phyloP scores from a whole-genome alignment of 2,888 invertebrate genomes.

The Cephus rjabovi region DNA sequence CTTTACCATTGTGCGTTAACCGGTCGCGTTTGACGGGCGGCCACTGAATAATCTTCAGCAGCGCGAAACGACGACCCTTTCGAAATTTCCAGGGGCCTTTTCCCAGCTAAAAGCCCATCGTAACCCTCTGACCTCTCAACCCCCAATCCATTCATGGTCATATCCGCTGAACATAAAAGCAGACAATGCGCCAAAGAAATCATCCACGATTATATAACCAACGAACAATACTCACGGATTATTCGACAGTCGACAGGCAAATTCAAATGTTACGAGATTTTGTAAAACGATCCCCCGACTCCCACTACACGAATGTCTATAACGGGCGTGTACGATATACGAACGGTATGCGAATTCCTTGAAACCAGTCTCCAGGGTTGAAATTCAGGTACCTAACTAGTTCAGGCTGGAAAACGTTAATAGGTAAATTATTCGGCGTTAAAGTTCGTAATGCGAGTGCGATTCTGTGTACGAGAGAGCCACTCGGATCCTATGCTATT shows the following conservation, averaged over 20 bases:
- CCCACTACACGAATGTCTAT: background rate
- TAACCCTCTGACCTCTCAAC: background rate
- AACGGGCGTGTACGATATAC: background rate
- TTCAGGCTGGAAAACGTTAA: slow-evolving; percentile 49
- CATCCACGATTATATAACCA: background rate
- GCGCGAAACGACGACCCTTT: background rate
- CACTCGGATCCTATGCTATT: slow-evolving; percentile 57
- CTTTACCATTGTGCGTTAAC: slow-evolving; percentile 39
- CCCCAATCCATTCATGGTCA: background rate
- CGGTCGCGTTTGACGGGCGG: slow-evolving; percentile 25
- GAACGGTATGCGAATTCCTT: background rate
- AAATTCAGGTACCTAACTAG: background rate
- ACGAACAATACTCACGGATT: background rate
- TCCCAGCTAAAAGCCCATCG: background rate
- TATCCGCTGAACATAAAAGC: background rate
- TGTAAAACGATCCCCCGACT: background rate
- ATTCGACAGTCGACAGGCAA: background rate
- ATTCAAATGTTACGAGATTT: background rate
- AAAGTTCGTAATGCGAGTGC: slow-evolving; percentile 62
- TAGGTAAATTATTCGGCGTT: slow-evolving; percentile 61
- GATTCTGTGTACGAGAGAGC: slow-evolving; percentile 58
- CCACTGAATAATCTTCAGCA: slow-evolving; percentile 29
- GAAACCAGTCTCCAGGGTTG: background rate
- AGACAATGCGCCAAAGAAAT: background rate
- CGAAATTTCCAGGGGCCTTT: background rate